Percentiles rank a stretch among this genome's conserved stretches.
phyloP scores from a whole-genome alignment of 2,797 vertebrate species.

The Delichon dasypus region DNA sequence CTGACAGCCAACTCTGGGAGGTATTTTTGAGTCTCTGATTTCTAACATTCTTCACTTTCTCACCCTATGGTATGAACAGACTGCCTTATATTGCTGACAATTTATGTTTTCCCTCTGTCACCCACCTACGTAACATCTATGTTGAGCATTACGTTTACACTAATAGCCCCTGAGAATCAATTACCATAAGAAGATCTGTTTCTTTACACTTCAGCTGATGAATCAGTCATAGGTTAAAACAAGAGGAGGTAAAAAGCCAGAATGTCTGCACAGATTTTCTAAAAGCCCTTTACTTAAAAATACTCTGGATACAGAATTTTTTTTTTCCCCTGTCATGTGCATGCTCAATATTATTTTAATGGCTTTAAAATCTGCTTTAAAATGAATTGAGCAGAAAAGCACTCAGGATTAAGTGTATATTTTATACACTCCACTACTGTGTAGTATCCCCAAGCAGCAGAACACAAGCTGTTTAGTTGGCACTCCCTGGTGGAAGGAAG shows the following conservation, averaged over 20 bases:
- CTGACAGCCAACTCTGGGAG: constrained; percentile 13
- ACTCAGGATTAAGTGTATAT: background rate
- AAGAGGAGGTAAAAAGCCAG: constrained; percentile 64
- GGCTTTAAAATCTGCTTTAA: constrained; percentile 44
- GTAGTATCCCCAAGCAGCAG: background rate
- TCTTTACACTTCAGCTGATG: constrained; percentile 68
- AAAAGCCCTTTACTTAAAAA: constrained; percentile 57
- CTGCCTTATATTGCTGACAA: constrained; percentile 46
- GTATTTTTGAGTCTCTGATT: constrained; percentile 32
- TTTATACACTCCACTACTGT: background rate
- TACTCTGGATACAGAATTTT: constrained; percentile 45
- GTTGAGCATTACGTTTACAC: constrained; percentile 62
- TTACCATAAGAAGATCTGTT: constrained; percentile 50
- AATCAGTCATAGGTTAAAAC: constrained; percentile 69
- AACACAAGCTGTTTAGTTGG: constrained; percentile 24
- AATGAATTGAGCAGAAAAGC: background rate
- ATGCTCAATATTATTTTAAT: constrained; percentile 34
- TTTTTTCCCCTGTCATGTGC: background rate
- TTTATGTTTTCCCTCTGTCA: constrained; percentile 43
- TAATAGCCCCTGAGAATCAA: constrained; percentile 56
- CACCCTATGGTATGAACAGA: constrained; percentile 25
- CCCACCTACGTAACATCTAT: constrained; percentile 54
- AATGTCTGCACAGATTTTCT: constrained; percentile 50
- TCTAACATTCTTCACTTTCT: constrained; percentile 1
- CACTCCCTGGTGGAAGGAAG: constrained; percentile 53